Evolutionary conservation across 37 sponge, comb jelly and placozoan species (phyloP).

Genomic region (Eunapius fragilis): DNA sequence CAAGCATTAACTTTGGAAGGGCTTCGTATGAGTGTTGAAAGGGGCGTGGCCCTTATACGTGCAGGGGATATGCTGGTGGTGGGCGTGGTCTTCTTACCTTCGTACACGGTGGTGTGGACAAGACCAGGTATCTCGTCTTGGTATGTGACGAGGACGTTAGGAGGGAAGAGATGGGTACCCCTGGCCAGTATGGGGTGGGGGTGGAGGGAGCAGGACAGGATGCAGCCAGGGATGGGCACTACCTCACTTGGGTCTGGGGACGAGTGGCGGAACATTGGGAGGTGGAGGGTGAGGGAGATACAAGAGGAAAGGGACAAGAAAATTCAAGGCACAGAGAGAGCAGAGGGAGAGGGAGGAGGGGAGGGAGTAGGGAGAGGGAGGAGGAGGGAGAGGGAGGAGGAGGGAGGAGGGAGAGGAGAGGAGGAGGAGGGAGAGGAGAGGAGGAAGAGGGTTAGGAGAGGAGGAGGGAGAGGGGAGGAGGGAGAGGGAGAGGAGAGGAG

Average conservation of each 20-base stretch:
- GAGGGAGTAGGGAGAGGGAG: not conserved
- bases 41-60: too few relatives aligned
- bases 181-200: conserved; percentile 47
- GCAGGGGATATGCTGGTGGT: too few relatives aligned
- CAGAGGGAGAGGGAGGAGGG: not conserved
- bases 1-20: too few relatives aligned
- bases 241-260: conserved; percentile 7
- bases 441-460: too few relatives aligned
- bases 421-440: too few relatives aligned
- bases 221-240: conserved; percentile 66
- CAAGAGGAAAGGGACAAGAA: too few relatives aligned
- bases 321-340: not conserved
- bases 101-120: conserved; percentile 20
- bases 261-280: too few relatives aligned
- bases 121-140: conserved; percentile 63
- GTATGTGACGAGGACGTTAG: conserved; percentile 20
- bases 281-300: too few relatives aligned
- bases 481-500: not conserved
- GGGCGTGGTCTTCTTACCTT: conserved; percentile 24
- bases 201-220: conserved; percentile 43
- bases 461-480: not conserved
- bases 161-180: conserved; percentile 45
- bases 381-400: too few relatives aligned
- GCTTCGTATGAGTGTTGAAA: too few relatives aligned
- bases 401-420: too few relatives aligned